Conservation (phyloP, 2,113 vertebrate species). For the Chaetodon auriga region DNA sequence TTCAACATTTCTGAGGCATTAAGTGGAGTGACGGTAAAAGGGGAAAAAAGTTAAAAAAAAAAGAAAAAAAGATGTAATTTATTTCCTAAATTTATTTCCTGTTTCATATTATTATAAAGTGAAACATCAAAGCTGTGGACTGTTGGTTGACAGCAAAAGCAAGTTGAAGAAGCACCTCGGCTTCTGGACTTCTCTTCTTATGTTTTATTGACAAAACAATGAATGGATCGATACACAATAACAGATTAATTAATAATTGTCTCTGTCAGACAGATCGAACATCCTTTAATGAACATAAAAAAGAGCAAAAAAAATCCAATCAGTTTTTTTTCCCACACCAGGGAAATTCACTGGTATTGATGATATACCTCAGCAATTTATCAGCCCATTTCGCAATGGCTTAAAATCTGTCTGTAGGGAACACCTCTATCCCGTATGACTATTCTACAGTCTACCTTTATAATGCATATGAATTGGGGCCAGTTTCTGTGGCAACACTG, state of each 20-base stretch:
- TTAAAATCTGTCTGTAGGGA: not conserved
- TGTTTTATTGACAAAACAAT: not conserved
- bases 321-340: not conserved
- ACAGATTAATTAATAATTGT: slow-evolving; percentile 16
- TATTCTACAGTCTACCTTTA: not conserved
- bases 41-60: not conserved
- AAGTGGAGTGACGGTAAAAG: not conserved
- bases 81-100: not conserved
- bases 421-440: not conserved
- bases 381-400: not conserved
- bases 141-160: not conserved
- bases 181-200: not conserved
- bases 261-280: not conserved
- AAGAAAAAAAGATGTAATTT: not conserved
- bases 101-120: not conserved
- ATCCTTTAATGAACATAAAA: slow-evolving; percentile 21
- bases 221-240: slow-evolving; percentile 1
- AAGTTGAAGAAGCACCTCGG: not conserved
- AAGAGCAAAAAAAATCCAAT: slow-evolving; percentile 19
- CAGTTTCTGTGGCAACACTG: not conserved
- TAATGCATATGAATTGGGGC: not conserved
- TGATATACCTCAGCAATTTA: not conserved
- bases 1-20: not conserved
- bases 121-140: too few relatives aligned
- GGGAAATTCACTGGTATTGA: slow-evolving; percentile 49